phyloP scores from a whole-genome alignment of 2,888 invertebrate genomes.

The Andrena haemorrhoa region DNA sequence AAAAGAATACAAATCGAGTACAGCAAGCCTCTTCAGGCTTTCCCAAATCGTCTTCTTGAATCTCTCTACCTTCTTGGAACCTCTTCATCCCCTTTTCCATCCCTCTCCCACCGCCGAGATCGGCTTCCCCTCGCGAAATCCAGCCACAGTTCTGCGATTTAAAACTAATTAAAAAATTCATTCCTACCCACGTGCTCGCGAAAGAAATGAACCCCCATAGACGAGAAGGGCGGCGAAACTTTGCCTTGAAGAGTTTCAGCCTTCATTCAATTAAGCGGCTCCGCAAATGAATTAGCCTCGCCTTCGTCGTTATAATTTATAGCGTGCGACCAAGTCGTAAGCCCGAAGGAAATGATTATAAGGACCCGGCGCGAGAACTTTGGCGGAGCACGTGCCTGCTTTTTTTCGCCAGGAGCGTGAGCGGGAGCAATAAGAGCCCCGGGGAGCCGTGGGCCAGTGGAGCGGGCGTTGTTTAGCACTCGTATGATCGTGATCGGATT shows the following conservation, averaged over 20 bases:
- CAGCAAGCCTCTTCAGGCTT: neutral
- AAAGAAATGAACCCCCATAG: neutral
- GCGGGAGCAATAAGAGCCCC: conserved; percentile 6
- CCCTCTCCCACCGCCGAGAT: neutral
- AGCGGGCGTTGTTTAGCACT: conserved; percentile 37
- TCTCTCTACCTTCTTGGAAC: neutral
- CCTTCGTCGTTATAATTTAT: conserved; percentile 25
- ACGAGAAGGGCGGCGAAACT: neutral
- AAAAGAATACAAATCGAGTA: conserved; percentile 9
- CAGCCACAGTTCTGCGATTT: neutral
- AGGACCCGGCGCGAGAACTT: conserved; percentile 6
- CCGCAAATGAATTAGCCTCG: conserved; percentile 14
- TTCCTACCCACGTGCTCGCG: neutral
- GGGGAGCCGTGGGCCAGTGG: conserved; percentile 10
- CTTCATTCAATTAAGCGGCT: conserved; percentile 40
- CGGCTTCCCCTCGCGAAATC: neutral
- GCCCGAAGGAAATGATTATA: conserved; percentile 20
- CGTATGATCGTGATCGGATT: conserved; percentile 41
- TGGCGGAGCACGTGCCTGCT: neutral
- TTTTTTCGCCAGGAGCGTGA: conserved; percentile 25
- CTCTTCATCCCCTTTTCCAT: neutral
- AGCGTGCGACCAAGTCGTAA: conserved; percentile 18
- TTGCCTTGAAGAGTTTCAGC: neutral
- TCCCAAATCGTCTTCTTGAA: neutral
- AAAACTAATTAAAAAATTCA: conserved; percentile 8